Conservation (phyloP, 1,140 invertebrate genomes). For the Mactra quadrangularis region DNA sequence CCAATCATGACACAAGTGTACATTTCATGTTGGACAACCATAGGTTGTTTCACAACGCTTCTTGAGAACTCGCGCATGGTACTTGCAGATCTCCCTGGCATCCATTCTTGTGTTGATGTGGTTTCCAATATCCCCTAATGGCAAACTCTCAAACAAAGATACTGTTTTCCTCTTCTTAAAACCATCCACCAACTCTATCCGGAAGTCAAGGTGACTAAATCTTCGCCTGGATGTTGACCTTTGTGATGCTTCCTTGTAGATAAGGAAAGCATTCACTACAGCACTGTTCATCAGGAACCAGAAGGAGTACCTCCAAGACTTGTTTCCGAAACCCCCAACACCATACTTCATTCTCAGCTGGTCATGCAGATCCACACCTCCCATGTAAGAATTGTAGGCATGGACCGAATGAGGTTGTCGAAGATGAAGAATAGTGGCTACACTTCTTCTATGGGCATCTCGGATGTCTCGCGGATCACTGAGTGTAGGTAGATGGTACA, state of each 20-base stretch:
- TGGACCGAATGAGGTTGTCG: neutral
- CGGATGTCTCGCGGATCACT: neutral
- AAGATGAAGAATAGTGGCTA: neutral
- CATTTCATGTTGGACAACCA: conserved; percentile 8
- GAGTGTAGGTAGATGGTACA: neutral
- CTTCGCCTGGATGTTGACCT: neutral
- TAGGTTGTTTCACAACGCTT: conserved; percentile 7
- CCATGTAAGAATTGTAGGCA: conserved; percentile 10
- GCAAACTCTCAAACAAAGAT: too few relatives aligned
- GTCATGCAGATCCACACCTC: conserved; percentile 9
- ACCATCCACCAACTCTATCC: conserved; percentile 16
- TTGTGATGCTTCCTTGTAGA: neutral
- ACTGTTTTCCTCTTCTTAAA: neutral
- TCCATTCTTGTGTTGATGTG: neutral
- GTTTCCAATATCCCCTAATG: too few relatives aligned
- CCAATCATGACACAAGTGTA: conserved; percentile 14
- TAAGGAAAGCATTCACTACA: conserved; percentile 19
- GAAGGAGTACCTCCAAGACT: conserved; percentile 2
- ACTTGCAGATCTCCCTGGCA: neutral
- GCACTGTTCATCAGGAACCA: conserved; percentile 24
- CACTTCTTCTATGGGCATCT: neutral
- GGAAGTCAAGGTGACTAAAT: conserved; percentile 2
- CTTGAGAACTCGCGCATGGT: neutral
- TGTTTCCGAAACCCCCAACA: neutral
- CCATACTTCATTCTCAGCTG: neutral